These are phyloP conservation scores for Phoenicopterus ruber DNA, from an alignment of 2,113 vertebrate species.

Conservation along the genomic window DNA sequence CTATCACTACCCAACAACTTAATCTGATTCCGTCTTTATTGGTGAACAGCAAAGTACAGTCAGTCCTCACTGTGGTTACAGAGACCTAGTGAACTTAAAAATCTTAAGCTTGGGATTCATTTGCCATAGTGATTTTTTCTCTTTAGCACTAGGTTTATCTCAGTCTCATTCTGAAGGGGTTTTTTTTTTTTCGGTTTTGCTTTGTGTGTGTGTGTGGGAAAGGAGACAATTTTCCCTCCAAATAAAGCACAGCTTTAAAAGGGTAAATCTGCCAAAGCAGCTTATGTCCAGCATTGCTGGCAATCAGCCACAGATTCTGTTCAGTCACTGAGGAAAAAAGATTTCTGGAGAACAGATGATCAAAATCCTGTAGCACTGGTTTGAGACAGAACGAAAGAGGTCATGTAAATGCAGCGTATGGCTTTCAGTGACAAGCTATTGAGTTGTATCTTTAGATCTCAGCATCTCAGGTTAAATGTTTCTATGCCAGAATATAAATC, in stretches of 20 bases:
- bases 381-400: neutral
- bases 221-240: neutral
- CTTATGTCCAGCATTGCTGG: constrained; percentile 23
- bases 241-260: constrained; percentile 18
- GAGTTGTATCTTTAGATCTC: neutral
- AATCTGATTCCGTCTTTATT: neutral
- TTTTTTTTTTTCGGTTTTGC: neutral
- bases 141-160: neutral
- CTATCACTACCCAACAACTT: neutral
- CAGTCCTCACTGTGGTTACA: neutral
- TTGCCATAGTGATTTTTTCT: neutral
- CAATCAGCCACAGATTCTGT: constrained; percentile 8
- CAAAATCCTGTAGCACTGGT: neutral
- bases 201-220: neutral
- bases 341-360: constrained; percentile 14
- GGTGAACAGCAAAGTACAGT: neutral
- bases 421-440: neutral
- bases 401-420: neutral
- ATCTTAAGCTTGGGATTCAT: neutral
- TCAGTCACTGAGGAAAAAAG: neutral
- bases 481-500: neutral
- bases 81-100: neutral
- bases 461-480: neutral
- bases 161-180: neutral
- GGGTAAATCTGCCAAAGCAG: constrained; percentile 23